Conservation (phyloP, 1,140 invertebrate species). For the Drosophila navojoa region DNA sequence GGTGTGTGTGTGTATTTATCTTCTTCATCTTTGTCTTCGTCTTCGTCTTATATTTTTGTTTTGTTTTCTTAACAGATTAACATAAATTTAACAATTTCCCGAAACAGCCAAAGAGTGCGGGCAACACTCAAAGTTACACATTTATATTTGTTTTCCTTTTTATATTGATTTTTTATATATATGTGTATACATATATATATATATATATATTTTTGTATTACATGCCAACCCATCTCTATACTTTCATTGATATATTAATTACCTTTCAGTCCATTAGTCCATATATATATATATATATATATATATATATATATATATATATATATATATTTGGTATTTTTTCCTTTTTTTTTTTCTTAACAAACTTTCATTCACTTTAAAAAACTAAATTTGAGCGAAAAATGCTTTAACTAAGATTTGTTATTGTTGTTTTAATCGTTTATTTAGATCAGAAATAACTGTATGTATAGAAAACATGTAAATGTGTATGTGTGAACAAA, state of each 20-base stretch:
- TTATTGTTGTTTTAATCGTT: conserved; percentile 21
- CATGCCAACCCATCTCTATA: conserved; percentile 42
- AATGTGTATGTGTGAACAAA: conserved; percentile 27
- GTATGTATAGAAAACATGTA: conserved; percentile 60
- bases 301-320: too few species aligned
- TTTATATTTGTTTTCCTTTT: conserved; percentile 11
- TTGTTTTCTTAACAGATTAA: conserved; percentile 55
- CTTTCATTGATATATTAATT: conserved; percentile 74
- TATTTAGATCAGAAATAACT: conserved; percentile 47
- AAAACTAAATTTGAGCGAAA: conserved; percentile 80
- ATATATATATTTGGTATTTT: conserved; percentile 25
- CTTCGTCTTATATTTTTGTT: conserved; percentile 41
- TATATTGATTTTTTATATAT: neutral
- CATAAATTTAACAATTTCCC: conserved; percentile 80
- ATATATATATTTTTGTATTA: conserved; percentile 15
- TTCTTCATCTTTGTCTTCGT: conserved; percentile 17
- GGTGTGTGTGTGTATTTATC: conserved; percentile 55
- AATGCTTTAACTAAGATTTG: conserved; percentile 65
- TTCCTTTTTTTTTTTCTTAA: conserved; percentile 34
- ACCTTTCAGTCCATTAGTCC: conserved; percentile 67
- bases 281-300: conserved; percentile 36
- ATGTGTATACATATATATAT: too few species aligned
- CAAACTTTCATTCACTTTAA: conserved; percentile 59
- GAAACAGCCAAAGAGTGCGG: conserved; percentile 68
- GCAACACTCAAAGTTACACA: conserved; percentile 1